Evolutionary conservation across 2,113 vertebrate genomes (phyloP).

Genomic region (Poeciliopsis turrubarensis): DNA sequence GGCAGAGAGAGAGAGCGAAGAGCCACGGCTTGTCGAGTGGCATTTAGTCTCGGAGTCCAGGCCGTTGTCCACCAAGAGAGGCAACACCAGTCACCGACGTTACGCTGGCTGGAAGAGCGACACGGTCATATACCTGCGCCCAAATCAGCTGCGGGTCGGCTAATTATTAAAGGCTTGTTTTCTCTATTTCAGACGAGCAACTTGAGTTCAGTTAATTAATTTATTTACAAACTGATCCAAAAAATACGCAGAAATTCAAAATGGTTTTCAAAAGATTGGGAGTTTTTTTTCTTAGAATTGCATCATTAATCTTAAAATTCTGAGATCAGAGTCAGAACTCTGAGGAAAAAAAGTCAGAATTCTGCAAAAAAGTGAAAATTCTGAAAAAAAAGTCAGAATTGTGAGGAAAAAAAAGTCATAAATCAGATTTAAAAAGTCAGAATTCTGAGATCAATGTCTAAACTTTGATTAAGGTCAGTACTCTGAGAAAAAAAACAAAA

Average conservation of each 20-base stretch:
- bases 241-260: neutral
- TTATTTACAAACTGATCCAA: neutral
- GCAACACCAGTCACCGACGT: constrained; percentile 59
- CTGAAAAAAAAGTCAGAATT: no score
- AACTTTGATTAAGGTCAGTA: no score
- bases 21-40: constrained; percentile 56
- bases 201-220: neutral
- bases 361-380: no score
- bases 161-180: neutral
- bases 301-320: no score
- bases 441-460: no score
- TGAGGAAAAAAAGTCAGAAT: no score
- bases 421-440: no score
- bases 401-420: no score
- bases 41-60: constrained; percentile 54
- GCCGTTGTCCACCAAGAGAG: constrained; percentile 54
- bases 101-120: constrained; percentile 33
- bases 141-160: constrained; percentile 35
- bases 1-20: constrained; percentile 18
- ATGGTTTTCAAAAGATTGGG: no score
- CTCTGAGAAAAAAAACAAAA: no score
- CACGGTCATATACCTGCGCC: constrained; percentile 13
- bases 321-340: no score
- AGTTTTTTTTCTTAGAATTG: no score
- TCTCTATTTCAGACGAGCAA: neutral